These are phyloP conservation scores for Tetrapedia diversipes DNA, from an alignment of 2,888 invertebrate genomes.

Conservation along the genomic window DNA sequence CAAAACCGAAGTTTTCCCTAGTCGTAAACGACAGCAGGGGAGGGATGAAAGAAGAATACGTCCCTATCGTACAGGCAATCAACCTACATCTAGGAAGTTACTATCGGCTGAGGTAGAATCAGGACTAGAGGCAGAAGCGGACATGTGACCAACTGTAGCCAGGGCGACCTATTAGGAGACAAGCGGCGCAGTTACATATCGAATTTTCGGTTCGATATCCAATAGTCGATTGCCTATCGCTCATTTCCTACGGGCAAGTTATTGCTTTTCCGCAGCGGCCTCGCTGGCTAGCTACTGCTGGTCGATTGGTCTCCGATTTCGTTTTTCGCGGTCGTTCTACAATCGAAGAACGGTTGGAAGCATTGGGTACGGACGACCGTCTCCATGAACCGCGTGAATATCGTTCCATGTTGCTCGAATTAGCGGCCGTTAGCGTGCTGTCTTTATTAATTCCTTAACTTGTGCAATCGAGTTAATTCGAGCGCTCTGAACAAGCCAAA, in stretches of 20 bases:
- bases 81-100: slow-evolving; percentile 51
- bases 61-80: slow-evolving; percentile 48
- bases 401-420: no score
- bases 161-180: slow-evolving; percentile 24
- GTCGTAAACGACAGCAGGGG: neutral
- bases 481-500: no score
- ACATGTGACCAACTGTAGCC: slow-evolving; percentile 21
- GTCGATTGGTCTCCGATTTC: slow-evolving; percentile 12
- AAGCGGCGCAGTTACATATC: slow-evolving; percentile 56
- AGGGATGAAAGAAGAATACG: slow-evolving; percentile 7
- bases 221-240: slow-evolving; percentile 60
- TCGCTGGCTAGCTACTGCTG: slow-evolving; percentile 15
- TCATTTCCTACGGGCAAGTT: slow-evolving; percentile 60
- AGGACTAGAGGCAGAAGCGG: slow-evolving; percentile 15
- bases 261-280: slow-evolving; percentile 60
- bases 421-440: neutral
- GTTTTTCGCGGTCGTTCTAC: neutral
- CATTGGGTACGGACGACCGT: no score
- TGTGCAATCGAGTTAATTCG: no score
- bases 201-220: slow-evolving; percentile 59
- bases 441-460: slow-evolving; percentile 8
- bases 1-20: slow-evolving; percentile 32
- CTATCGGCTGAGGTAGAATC: slow-evolving; percentile 9
- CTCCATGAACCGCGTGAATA: no score
- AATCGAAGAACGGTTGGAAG: neutral